Evolutionary conservation across 2,113 vertebrate genomes (phyloP), one percentile per base, ranked within the genome.

Genomic region (Lanius collurio): DNA sequence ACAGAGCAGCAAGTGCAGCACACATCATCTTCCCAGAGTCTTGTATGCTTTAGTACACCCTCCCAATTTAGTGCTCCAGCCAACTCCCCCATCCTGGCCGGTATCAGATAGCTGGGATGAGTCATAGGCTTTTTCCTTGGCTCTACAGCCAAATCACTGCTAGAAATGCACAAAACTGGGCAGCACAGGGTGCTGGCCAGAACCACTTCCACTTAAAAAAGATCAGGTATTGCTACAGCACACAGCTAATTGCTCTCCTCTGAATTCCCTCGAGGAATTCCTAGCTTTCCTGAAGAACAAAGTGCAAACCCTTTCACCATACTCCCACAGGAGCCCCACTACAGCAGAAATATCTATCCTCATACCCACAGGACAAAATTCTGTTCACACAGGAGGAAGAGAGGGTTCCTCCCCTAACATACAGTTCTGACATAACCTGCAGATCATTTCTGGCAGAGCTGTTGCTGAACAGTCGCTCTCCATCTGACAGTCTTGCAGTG

Each of bases 401-500:
- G 23, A 6, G 30, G 7, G 10, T 6, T 7, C 3, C 16, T 18
- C 21, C 27, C 8, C n/a, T 3, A 14, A 9, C 17, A 7, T 2
- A 28, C 27, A 35, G 11, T 3, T 84, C 37, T 24, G 42, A 55
- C 5, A 1, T 50, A 64, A 63, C 47, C 92, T 79, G 26, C n/a
- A 56, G 83, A 31, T n/a, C 4, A 6, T 20, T 78, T 71, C 89
- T 88, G 57, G 31, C 62, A 63, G 67, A 76, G 62, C n/a, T 75
- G 42, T 20, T 67, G 62, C 89, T 68, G 53, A 71, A 22, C 33
- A 76, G 20, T 27, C 1, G 0, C 20, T 59, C 50, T 65, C 47
- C 47, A 53, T 19, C 60, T 53, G 64, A 50, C 37, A 63, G 27
- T n/a, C 47, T 39, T 31, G 44, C 42, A 52, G 46, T 41, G 53